A percentile compares a stretch with the other conserved stretches of the same genome.
Conservation (phyloP, 2,797 vertebrate genomes). For the Phoebastria nigripes region DNA sequence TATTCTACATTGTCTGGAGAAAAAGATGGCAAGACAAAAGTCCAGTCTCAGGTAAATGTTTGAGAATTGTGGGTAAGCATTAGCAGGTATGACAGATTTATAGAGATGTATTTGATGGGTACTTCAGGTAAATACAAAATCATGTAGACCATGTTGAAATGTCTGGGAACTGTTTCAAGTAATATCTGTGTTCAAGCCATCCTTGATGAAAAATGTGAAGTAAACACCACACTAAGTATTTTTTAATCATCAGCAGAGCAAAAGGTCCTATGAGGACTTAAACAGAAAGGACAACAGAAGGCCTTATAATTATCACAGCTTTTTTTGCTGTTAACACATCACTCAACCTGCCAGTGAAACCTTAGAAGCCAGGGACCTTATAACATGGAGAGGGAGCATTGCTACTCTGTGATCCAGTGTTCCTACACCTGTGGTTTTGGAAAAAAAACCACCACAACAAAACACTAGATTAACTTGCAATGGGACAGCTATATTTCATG, state of each 20-base stretch:
- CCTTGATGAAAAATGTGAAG: neutral
- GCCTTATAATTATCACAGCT: neutral
- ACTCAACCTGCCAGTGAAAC: neutral
- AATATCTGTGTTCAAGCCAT: neutral
- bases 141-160: neutral
- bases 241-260: neutral
- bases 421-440: neutral
- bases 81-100: neutral
- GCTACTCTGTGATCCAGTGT: neutral
- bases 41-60: neutral
- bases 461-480: neutral
- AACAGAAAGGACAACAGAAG: neutral
- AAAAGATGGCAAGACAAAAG: neutral
- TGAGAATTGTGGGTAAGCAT: neutral
- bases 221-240: neutral
- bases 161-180: neutral
- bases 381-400: neutral
- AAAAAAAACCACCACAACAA: neutral
- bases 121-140: neutral
- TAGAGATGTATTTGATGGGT: neutral
- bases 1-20: neutral
- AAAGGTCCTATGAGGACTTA: neutral
- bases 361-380: neutral
- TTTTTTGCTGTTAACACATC: neutral
- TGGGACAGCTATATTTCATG: neutral